A percentile compares a stretch with the other conserved stretches of the same genome.
These are phyloP conservation scores for Coelopa pilipes DNA, from an alignment of 2,888 invertebrate species.

Conservation along the genomic window DNA sequence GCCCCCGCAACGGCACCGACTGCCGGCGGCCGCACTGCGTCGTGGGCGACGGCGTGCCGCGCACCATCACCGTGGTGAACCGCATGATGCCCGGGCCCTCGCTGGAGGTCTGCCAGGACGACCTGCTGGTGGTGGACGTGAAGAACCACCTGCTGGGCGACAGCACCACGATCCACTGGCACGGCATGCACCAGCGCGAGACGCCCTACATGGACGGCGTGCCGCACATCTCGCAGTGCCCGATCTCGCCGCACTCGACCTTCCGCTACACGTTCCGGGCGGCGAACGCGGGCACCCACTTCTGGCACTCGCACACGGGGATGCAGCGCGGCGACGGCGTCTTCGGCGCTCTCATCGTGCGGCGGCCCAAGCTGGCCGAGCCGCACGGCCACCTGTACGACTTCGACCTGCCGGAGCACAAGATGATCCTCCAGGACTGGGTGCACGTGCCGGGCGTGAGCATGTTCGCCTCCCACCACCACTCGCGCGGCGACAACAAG, in stretches of 20 bases:
- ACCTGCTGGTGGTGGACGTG: conserved; percentile 84
- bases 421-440: conserved; percentile 85
- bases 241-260: conserved; percentile 78
- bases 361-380: conserved; percentile 74
- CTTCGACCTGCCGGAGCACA: conserved; percentile 79
- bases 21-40: conserved; percentile 84
- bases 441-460: conserved; percentile 76
- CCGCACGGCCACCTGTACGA: conserved; percentile 79
- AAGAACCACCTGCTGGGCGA: conserved; percentile 82
- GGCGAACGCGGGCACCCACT: conserved; percentile 81
- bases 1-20: conserved; percentile 80
- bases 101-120: conserved; percentile 89
- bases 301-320: conserved; percentile 85
- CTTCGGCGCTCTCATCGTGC: conserved; percentile 81
- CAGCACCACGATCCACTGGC: conserved; percentile 91
- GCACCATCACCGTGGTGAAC: conserved; percentile 83
- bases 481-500: conserved; percentile 84
- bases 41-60: conserved; percentile 81
- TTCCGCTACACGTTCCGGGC: conserved; percentile 83
- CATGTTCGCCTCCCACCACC: conserved; percentile 87
- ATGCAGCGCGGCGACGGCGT: conserved; percentile 89
- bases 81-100: conserved; percentile 88
- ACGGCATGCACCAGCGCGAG: conserved; percentile 83
- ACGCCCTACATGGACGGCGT: conserved; percentile 92
- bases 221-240: conserved; percentile 86